These are phyloP conservation scores for Geococcyx californianus DNA, from an alignment of 2,113 vertebrate genomes.

Conservation along the genomic window DNA sequence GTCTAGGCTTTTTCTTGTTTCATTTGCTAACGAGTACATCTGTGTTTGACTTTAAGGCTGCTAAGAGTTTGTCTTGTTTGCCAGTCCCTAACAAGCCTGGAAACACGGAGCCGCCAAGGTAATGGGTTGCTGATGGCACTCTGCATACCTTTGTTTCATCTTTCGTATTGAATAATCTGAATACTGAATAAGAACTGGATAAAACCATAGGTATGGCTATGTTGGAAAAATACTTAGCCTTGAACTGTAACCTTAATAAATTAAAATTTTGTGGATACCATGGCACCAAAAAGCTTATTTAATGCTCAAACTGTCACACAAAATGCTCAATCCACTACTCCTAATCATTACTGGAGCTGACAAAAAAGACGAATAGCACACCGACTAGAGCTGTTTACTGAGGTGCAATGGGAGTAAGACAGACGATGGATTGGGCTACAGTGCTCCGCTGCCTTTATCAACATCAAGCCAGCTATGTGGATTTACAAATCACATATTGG, in stretches of 20 bases:
- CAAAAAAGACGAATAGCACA: neutral
- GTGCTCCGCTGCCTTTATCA: constrained; percentile 22
- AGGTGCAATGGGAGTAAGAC: neutral
- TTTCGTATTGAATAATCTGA: neutral
- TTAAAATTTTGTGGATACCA: neutral
- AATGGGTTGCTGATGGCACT: neutral
- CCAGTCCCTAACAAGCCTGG: neutral
- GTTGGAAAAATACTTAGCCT: neutral
- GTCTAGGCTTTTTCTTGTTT: neutral
- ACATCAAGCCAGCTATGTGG: neutral
- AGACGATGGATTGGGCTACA: neutral
- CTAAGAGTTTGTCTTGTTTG: neutral
- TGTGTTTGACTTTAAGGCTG: constrained; percentile 26
- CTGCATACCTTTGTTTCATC: neutral
- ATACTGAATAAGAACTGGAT: neutral
- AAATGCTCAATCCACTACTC: neutral
- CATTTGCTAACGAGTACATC: neutral
- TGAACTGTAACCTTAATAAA: neutral
- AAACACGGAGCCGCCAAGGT: neutral
- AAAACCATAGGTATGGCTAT: neutral
- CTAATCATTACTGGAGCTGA: neutral
- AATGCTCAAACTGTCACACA: neutral
- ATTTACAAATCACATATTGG: neutral
- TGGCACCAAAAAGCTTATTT: neutral
- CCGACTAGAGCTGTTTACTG: neutral